phyloP scores from a whole-genome alignment of 2,113 vertebrate genomes.

The Gulo gulo region DNA sequence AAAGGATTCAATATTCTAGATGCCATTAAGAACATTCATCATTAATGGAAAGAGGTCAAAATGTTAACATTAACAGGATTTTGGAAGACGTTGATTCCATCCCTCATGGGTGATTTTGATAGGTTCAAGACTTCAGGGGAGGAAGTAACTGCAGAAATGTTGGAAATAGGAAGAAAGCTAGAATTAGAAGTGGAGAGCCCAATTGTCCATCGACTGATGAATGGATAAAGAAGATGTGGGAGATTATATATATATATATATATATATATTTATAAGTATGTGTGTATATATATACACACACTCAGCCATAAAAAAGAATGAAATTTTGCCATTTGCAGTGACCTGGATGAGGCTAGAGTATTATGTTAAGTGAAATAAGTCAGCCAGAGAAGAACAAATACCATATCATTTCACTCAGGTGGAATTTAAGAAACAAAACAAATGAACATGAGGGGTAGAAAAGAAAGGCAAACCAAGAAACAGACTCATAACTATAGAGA shows the following conservation, averaged over 20 bases:
- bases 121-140: background rate
- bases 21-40: background rate
- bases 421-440: background rate
- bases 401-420: background rate
- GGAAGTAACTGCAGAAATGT: background rate
- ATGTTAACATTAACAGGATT: background rate
- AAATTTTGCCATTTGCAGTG: background rate
- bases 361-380: background rate
- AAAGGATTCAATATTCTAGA: background rate
- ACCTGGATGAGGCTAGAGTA: background rate
- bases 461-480: background rate
- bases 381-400: background rate
- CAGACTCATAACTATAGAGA: background rate
- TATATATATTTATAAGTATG: no score
- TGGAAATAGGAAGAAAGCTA: background rate
- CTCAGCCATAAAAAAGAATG: background rate
- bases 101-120: background rate
- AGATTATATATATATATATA: no score
- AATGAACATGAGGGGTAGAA: background rate
- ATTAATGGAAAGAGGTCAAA: background rate
- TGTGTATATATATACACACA: no score
- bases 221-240: background rate
- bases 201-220: background rate
- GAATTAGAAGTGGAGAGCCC: background rate
- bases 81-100: background rate